Percentiles rank a stretch among this genome's conserved stretches.
These are phyloP conservation scores for Atethmia centrago DNA, from an alignment of 2,888 invertebrate species.

Conservation along the genomic window DNA sequence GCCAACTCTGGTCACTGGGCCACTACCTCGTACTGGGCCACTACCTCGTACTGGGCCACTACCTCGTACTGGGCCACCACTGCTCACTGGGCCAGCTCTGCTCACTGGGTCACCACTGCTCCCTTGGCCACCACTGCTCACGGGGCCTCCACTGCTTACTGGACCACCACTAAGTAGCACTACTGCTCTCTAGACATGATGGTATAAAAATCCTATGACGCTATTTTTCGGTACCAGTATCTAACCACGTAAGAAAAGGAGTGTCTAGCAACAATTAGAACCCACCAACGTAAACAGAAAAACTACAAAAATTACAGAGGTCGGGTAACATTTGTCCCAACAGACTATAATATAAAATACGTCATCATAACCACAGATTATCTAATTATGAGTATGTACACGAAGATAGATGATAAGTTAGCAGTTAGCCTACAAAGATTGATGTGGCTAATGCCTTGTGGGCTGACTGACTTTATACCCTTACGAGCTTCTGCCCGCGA, in stretches of 20 bases:
- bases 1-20: too few relatives aligned
- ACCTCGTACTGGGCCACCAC: too few relatives aligned
- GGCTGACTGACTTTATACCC: background rate
- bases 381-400: background rate
- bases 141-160: too few relatives aligned
- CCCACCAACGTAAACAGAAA: slow-evolving; percentile 3
- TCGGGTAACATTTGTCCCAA: slow-evolving; percentile 4
- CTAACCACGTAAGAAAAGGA: background rate
- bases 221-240: background rate
- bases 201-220: background rate
- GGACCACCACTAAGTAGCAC: too few relatives aligned
- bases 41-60: too few relatives aligned
- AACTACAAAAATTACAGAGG: slow-evolving; percentile 16
- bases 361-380: slow-evolving; percentile 23
- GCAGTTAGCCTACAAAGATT: background rate
- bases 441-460: background rate
- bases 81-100: too few relatives aligned
- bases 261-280: slow-evolving; percentile 14
- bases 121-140: too few relatives aligned
- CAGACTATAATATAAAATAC: slow-evolving; percentile 3
- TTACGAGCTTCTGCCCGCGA: too few relatives aligned
- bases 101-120: too few relatives aligned
- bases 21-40: too few relatives aligned
- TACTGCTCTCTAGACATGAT: too few relatives aligned
- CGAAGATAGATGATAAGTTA: background rate